Percentiles rank a stretch among this genome's conserved stretches.
These are phyloP conservation scores for Ichneumoninae sp. DNA, from an alignment of 2,888 invertebrate genomes.

Conservation along the genomic window DNA sequence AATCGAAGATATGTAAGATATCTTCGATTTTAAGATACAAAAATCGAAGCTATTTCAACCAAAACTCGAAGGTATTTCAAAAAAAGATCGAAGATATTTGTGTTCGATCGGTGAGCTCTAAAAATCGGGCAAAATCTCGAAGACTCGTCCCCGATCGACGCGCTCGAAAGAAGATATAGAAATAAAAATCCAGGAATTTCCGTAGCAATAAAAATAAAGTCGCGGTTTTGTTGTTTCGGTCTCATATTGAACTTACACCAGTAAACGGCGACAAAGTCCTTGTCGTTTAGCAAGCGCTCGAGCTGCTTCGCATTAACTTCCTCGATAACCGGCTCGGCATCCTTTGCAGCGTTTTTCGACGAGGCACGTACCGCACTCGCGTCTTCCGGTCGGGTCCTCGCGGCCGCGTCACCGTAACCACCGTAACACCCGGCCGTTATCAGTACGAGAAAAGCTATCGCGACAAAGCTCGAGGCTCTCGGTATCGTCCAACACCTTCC, in stretches of 20 bases:
- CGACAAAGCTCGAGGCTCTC: slow-evolving; percentile 66
- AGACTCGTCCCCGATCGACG: too few relatives aligned
- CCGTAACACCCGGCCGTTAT: slow-evolving; percentile 69
- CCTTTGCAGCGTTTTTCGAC: slow-evolving; percentile 73
- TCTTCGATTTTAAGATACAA: too few relatives aligned
- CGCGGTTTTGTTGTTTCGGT: background rate
- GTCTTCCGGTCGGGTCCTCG: slow-evolving; percentile 66
- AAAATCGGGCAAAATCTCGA: too few relatives aligned
- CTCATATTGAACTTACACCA: slow-evolving; percentile 93
- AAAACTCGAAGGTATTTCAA: too few relatives aligned
- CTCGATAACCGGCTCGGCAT: slow-evolving; percentile 93
- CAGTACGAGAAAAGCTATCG: slow-evolving; percentile 75
- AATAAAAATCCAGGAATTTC: background rate
- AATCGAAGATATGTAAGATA: too few relatives aligned
- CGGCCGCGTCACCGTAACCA: slow-evolving; percentile 71
- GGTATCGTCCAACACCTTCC: slow-evolving; percentile 64
- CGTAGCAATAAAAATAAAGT: background rate
- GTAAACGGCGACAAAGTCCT: slow-evolving; percentile 97
- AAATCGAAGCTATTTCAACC: too few relatives aligned
- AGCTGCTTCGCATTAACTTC: slow-evolving; percentile 97
- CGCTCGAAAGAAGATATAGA: background rate
- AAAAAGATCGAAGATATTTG: too few relatives aligned
- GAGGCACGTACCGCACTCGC: slow-evolving; percentile 60
- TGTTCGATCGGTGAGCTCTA: background rate
- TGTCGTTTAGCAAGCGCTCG: slow-evolving; percentile 94